Evolutionary conservation across 2,888 invertebrate species (phyloP).

Genomic region (Bombyx huttoni): DNA sequence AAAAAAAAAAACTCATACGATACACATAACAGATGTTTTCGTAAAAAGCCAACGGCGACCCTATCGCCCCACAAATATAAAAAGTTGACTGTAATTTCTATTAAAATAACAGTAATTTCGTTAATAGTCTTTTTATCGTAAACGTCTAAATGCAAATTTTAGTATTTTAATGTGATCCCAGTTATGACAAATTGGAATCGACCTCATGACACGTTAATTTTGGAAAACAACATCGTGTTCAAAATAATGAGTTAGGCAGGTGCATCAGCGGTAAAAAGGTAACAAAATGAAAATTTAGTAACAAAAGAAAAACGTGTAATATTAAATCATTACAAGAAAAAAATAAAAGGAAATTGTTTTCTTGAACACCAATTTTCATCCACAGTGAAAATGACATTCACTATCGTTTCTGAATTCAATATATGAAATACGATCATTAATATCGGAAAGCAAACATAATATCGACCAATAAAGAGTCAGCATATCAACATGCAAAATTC

Average conservation of each 20-base stretch:
- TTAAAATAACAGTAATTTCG: slow-evolving; percentile 60
- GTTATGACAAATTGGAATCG: slow-evolving; percentile 50
- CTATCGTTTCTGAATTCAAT: slow-evolving; percentile 41
- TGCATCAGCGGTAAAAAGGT: slow-evolving; percentile 3
- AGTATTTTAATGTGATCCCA: slow-evolving; percentile 48
- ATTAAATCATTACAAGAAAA: neutral
- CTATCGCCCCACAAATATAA: slow-evolving; percentile 41
- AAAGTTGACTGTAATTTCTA: slow-evolving; percentile 50
- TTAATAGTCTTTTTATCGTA: slow-evolving; percentile 50
- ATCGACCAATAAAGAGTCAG: slow-evolving; percentile 66
- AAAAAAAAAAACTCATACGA: slow-evolving; percentile 51
- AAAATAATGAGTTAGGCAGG: slow-evolving; percentile 6
- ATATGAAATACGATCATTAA: slow-evolving; percentile 59
- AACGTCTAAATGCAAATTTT: slow-evolving; percentile 66
- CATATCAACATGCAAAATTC: slow-evolving; percentile 70
- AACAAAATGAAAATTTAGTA: neutral
- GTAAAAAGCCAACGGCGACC: slow-evolving; percentile 53
- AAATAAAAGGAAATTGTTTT: neutral
- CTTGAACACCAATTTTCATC: neutral
- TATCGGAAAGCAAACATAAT: slow-evolving; percentile 68
- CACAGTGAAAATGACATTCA: slow-evolving; percentile 11
- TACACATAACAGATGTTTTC: slow-evolving; percentile 67
- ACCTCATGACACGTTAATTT: slow-evolving; percentile 32
- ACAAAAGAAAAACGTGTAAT: neutral
- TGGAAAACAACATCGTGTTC: slow-evolving; percentile 13